Evolutionary conservation across 2,113 vertebrate genomes (phyloP), one percentile per base, ranked within the genome.

Genomic region (Raphicerus campestris): DNA sequence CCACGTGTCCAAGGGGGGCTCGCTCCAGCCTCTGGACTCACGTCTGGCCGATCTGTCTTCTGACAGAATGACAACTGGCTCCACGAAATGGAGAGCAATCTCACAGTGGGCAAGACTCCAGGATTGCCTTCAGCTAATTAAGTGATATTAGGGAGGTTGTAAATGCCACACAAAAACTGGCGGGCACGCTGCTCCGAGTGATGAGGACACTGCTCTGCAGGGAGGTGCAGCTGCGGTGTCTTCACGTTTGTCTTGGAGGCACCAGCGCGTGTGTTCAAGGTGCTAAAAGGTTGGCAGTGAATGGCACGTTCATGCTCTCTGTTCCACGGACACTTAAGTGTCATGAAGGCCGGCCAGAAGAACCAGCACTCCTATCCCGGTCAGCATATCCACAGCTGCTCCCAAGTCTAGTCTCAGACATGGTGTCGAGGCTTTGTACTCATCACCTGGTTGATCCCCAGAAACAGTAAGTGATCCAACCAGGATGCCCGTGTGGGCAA

Each of bases 41-140:
- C 6, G 32, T 75, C 53, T 84, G 96, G 95, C 96, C 92, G 84
- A 75, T 20, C 70, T 97, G 97, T 66, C 90, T 95, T 97, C 61
- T 93, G 55, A 86, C 78, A 97, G 77, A 63, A 87, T 56, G 53
- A 51, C 53, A 49, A 94, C 61, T 86, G 91, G 70, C 91, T 88
- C 91, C 66, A 92, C 3, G 88, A 96, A 97, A 96, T 22, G 6
- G 61, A 98, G 97, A 89, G 89, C 96, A 93, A 97, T 91, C 86
- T 96, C 95, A 95, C 58, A 84, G 70, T 75, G 97, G 98, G 98
- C 97, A 94, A 78, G 91, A 75, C 35, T 98, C 98, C 98, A 98
- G 96, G 82, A 60, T n/a, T 97, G 95, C 93, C 93, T 98, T 96
- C 98, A 98, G 97, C 98, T 98, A 97, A 99, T 98, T 97, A 96